Conservation (phyloP, 2,113 vertebrate genomes). For the Chrysemys picta region DNA sequence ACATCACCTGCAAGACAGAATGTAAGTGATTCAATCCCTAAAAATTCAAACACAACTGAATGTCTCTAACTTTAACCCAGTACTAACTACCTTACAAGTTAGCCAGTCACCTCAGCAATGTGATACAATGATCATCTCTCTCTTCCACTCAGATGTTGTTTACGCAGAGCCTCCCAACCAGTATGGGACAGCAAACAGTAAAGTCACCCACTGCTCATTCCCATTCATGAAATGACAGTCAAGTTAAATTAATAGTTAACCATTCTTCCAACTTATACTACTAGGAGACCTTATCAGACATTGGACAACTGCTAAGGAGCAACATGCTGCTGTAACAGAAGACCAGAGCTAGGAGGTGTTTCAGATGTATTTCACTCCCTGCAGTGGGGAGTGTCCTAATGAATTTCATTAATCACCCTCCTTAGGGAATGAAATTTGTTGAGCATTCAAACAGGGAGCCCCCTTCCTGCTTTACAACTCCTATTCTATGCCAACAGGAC, state of each 20-base stretch:
- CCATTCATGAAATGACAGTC: neutral
- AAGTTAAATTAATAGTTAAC: neutral
- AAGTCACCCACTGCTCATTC: slow-evolving; percentile 3
- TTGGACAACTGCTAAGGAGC: neutral
- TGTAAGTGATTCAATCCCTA: neutral
- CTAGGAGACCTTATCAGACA: neutral
- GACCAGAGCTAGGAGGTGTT: neutral
- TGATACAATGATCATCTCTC: slow-evolving; percentile 9
- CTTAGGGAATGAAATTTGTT: neutral
- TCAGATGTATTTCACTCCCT: neutral
- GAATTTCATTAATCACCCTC: neutral
- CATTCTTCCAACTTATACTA: neutral
- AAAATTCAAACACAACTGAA: neutral
- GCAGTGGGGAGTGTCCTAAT: neutral
- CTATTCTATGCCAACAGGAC: neutral
- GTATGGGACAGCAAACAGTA: neutral
- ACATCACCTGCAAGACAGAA: neutral
- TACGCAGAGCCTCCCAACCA: neutral
- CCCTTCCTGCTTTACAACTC: neutral
- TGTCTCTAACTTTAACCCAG: slow-evolving; percentile 36
- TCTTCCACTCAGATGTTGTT: neutral
- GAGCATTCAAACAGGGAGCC: neutral
- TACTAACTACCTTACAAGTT: slow-evolving; percentile 8
- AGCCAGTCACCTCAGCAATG: slow-evolving; percentile 38
- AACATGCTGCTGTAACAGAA: neutral